Base-by-base conservation (phyloP, 2,113 vertebrate genomes). In the Spheniscus mendiculus region DNA sequence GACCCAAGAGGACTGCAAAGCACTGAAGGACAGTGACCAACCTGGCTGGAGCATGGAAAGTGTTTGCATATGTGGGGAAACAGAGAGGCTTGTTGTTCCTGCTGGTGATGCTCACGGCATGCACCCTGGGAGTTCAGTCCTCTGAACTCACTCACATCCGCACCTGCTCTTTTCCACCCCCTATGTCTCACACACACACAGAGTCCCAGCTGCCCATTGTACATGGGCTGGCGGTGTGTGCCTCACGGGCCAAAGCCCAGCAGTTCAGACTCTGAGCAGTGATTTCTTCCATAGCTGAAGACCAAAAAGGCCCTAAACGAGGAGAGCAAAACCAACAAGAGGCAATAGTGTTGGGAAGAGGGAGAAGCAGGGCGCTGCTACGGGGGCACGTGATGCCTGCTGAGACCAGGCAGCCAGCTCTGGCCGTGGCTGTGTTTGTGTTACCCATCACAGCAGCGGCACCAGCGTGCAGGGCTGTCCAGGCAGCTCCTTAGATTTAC, bases 201-300 rank as follows among this genome's bases (percentile, higher is more conserved):
- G 2, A 38, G 6, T 67, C 23, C 17, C 67, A 77, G 34, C 30
- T 11, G 6, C 11, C 14, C 11, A 3, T 18, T 49, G 47, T 12
- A 3, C 9, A 34, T 1, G 7, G 42, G 36, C 34, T 0, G 0
- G 10, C 0, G 1, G 13, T 11, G 21, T 36, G 55, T 52, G 36
- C 36, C 26, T 27, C 36, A 30, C 0, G 0, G 66, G 40, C 17
- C 2, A 3, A 80, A 76, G 30, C 45, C 56, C 56, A 44, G 30
- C 59, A 12, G 21, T 44, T 53, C 77, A 25, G 63, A 25, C 8
- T 58, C 47, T 20, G 25, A 59, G 20, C 14, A 38, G 47, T 8
- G 15, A 55, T 83, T 77, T 50, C 20, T 89, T 81, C 52, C 53
- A 32, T 1, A 61, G 47, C 11, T 45, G 15, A 89, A n/a, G 36